Evolutionary conservation across 2,888 invertebrate genomes (phyloP), one percentile per base, ranked within the genome.

Genomic region (Leptopilina drosophilae): DNA sequence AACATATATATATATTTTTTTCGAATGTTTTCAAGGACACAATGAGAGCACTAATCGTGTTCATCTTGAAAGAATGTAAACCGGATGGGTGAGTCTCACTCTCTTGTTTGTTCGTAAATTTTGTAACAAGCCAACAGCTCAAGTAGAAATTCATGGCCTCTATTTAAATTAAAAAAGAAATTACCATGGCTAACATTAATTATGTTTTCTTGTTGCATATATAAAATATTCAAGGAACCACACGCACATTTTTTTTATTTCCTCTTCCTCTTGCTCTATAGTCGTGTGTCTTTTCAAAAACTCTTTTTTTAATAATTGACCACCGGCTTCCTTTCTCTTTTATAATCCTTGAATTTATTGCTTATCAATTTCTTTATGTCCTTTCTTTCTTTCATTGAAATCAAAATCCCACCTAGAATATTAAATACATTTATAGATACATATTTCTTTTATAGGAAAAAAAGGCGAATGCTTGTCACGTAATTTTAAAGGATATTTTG

Each of bases 71-170:
- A 20, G 53, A 69, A 49, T 53, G 49, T 26, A 20, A 69, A 69
- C 69, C 69, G 69, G 69, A 69, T 69, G 69, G 69, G 26, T 53
- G 53, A 69, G 69, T 69, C 69, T 69, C 49, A 11, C 49, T 69
- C 49, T 69, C 49, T 49, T 3, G 49, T 69, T 62, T 64, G 64
- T 64, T 69, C 11, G 69, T 26, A 46, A 49, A 69, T 69, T 53
- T 69, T 53, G 53, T 69, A 69, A 69, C 42, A 53, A 49, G 69
- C 20, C 62, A 62, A 62, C 33, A 33, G 33, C 62, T 62, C 62
- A 69, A 53, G 49, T 69, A 53, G 26, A 56, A 73, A 73, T 73
- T 73, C n/a, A 56, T 56, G 15, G 56, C 73, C 73, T 53, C 53
- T 73, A 33, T 33, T 73, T 56, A 56, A 73, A 56, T 73, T 73